Conservation (phyloP, 2,797 vertebrate species). For the Poeciliopsis gracilis region DNA sequence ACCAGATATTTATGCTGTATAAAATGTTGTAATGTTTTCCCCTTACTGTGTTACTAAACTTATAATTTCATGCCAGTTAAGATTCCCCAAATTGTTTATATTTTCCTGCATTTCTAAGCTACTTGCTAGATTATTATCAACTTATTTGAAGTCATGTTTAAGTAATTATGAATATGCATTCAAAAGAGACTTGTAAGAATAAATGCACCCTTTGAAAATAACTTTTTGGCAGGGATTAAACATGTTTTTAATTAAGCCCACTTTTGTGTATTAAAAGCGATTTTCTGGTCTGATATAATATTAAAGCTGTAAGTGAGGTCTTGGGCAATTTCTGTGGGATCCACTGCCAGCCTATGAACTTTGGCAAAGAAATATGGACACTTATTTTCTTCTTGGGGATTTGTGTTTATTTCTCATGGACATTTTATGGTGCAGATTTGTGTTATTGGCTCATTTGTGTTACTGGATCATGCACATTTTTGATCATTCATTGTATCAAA, state of each 20-base stretch:
- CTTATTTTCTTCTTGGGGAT: too few species aligned
- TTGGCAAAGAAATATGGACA: too few species aligned
- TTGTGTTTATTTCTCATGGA: too few species aligned
- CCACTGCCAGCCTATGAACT: too few species aligned
- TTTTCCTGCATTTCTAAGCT: not conserved
- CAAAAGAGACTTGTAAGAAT: not conserved
- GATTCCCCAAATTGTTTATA: not conserved
- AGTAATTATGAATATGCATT: not conserved
- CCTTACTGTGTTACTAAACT: not conserved
- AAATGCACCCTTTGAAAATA: not conserved
- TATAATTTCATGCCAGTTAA: not conserved
- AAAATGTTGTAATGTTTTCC: not conserved
- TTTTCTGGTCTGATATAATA: too few species aligned
- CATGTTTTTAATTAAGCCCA: not conserved
- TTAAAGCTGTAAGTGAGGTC: too few species aligned
- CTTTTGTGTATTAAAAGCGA: not conserved
- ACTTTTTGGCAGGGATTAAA: not conserved
- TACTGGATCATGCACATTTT: too few species aligned
- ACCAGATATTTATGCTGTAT: too few species aligned
- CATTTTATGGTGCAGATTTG: too few species aligned
- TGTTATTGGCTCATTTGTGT: too few species aligned
- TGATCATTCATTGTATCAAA: too few species aligned
- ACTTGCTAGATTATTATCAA: not conserved
- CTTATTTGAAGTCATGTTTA: not conserved
- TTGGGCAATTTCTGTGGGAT: too few species aligned